Evolutionary conservation across 2,797 vertebrate genomes (phyloP).

Genomic region (Enteromius mattozi): DNA sequence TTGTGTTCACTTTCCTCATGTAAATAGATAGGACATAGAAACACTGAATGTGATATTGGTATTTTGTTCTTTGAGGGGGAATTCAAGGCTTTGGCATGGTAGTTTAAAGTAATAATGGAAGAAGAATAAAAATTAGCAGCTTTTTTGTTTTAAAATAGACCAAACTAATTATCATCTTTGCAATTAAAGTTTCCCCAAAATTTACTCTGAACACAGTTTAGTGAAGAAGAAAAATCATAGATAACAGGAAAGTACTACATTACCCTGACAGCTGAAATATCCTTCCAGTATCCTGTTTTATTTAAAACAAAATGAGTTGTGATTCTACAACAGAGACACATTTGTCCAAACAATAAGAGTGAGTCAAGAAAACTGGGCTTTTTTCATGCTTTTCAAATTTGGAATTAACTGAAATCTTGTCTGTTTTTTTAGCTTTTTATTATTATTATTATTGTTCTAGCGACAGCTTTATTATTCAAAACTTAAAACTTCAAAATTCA

Average conservation of each 20-base stretch:
- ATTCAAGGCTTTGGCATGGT: not conserved
- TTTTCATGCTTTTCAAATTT: slow-evolving; percentile 19
- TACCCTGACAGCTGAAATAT: not conserved
- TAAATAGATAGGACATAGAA: slow-evolving; percentile 52
- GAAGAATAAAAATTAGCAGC: not conserved
- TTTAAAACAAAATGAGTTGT: not conserved
- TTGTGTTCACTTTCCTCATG: slow-evolving; percentile 24
- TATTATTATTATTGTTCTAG: not conserved
- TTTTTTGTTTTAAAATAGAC: not conserved
- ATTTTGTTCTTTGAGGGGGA: slow-evolving; percentile 6
- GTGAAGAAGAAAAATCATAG: not conserved
- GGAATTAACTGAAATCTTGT: slow-evolving; percentile 7
- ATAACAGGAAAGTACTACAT: not conserved
- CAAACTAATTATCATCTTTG: not conserved
- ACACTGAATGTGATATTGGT: slow-evolving; percentile 7
- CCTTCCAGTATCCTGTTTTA: not conserved
- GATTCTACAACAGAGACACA: not conserved
- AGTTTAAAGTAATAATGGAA: slow-evolving; percentile 5
- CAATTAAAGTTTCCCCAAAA: not conserved
- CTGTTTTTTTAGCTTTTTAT: not conserved
- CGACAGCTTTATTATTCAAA: not conserved
- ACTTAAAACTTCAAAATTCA: not conserved
- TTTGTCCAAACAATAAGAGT: not conserved
- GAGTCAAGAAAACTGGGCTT: not conserved
- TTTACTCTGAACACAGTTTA: not conserved